Evolutionary conservation across 2,888 invertebrate genomes (phyloP), one percentile per base, ranked within the genome.

Genomic region (Syrista parreyssii): DNA sequence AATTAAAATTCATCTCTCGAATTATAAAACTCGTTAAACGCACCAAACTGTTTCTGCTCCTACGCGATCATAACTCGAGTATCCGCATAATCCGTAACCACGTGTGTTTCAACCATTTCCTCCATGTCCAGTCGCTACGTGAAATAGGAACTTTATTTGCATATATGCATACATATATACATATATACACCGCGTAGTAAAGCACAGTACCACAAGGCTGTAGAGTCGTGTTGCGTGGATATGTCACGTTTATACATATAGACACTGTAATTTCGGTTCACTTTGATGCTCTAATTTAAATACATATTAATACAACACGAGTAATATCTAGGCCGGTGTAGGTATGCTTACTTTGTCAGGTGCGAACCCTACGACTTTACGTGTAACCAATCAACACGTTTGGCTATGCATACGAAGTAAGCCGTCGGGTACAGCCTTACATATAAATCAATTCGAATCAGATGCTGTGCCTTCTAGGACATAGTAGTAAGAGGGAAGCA

Each of bases 241-340:
- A 23, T 23, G 55, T 55, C 55, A 23, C 55, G 55, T 55, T 55
- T 77, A 68, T 77, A 68, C 34, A 68, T 15, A 68, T 55, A 33
- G 75, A 77, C 79, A 74, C 78, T 75, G 85, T 85, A 86, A 88
- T 87, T 84, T 86, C 78, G 81, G 80, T 79, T 83, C 82, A 82
- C 88, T 88, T 88, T 88, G 86, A 88, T 82, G 82, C 84, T 79
- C 85, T 86, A 86, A 89, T 89, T 88, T 87, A 88, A 89, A 88
- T 88, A 86, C 86, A 88, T 88, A 88, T 88, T 88, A 89, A 88
- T 88, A 86, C 82, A 84, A 86, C 87, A 86, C 86, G 84, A 86
- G 84, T 85, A 84, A 80, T 86, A 84, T 79, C 75, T 12, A 79
- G 75, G 74, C 72, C 9, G 71, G 15, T 3, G 71, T 32, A 32